Evolutionary conservation across 2,888 invertebrate genomes (phyloP), one percentile per base, ranked within the genome.

Genomic region (Synanthedon myopaeformis): DNA sequence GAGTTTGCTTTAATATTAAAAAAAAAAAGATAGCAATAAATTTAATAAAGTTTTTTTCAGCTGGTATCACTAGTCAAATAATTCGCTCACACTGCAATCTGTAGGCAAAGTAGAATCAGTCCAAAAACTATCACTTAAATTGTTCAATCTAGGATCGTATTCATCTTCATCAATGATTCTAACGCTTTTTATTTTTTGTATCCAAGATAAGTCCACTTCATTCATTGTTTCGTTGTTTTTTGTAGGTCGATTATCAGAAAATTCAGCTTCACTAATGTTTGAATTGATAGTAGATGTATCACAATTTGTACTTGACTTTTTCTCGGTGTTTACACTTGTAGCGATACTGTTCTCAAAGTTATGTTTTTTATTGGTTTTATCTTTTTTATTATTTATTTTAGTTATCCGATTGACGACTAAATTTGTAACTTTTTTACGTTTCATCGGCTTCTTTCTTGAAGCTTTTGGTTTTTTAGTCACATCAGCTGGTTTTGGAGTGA

Each of bases 131-230:
- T 73, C 70, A 51, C 63, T 59, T 11, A 72, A 55, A 52, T 58
- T 53, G 12, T 58, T 55, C 13, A 63, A 50, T 3, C 54, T 61
- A 0, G 56, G 35, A 49, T 75, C 68, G 54, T 64, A 65, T 61
- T 85, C 84, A 14, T 76, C 70, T 0, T 41, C 54, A 3, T 55
- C 42, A 14, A 82, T 59, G 63, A 77, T 74, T 57, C 83, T 70
- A 0, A 83, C 70, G 52, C 65, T 79, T 56, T 68, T 70, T 42
- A 85, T 65, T 42, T 73, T 71, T 61, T 78, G 76, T 1, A 85
- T 51, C 85, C 85, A 85, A 1, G 80, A 77, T 1, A 82, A 58
- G 58, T 77, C 73, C 23, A 23, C 23, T 14, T 65, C 61, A 41
- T 60, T 56, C 17, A 55, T 48, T 35, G 49, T 51, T n/a, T 41